Percentiles rank a stretch among this genome's conserved stretches.
phyloP scores from a whole-genome alignment of 2,888 invertebrate genomes.

The Nomada ruficornis region DNA sequence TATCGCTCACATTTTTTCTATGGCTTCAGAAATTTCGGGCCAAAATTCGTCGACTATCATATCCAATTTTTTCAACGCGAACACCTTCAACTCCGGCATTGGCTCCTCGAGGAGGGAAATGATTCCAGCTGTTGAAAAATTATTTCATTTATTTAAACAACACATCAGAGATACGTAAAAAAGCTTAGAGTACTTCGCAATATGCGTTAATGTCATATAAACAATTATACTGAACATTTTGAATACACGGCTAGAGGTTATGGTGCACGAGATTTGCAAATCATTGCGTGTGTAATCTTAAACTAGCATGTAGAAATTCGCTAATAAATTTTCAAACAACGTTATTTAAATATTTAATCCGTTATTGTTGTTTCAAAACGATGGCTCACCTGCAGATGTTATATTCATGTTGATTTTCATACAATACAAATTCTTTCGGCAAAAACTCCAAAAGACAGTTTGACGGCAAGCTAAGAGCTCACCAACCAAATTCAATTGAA shows the following conservation, averaged over 20 bases:
- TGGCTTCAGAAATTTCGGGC: conserved; percentile 99
- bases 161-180: conserved; percentile 3
- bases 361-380: background rate
- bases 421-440: conserved; percentile 28
- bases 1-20: conserved; percentile 94
- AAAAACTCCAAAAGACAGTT: conserved; percentile 38
- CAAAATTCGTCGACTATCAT: conserved; percentile 98
- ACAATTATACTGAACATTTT: conserved; percentile 4
- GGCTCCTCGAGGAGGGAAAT: conserved; percentile 98
- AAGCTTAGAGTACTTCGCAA: background rate
- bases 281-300: conserved; percentile 71
- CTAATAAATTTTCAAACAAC: conserved; percentile 13
- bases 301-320: conserved; percentile 22
- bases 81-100: conserved; percentile 96
- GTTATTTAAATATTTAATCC: background rate
- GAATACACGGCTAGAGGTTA: conserved; percentile 72
- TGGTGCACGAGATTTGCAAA: conserved; percentile 77
- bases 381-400: conserved; percentile 82
- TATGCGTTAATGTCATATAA: conserved; percentile 16
- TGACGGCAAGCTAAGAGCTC: conserved; percentile 49
- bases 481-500: conserved; percentile 57
- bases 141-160: conserved; percentile 6
- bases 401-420: conserved; percentile 81
- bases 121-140: conserved; percentile 90
- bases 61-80: conserved; percentile 96